phyloP scores from a whole-genome alignment of 2,113 vertebrate genomes.

The Hippopotamus amphibius region DNA sequence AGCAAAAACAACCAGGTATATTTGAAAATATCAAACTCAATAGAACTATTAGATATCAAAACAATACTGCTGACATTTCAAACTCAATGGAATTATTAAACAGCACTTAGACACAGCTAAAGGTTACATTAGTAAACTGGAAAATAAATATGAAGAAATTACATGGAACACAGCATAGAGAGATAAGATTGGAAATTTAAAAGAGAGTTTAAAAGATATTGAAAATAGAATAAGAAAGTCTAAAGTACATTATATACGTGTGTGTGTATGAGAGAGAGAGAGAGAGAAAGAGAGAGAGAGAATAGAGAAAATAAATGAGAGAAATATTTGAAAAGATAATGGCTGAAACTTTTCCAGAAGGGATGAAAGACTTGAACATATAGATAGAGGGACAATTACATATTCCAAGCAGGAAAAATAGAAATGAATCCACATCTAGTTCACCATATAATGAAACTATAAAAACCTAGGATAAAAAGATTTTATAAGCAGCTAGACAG shows the following conservation, averaged over 20 bases:
- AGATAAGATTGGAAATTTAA: not conserved
- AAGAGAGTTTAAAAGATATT: not conserved
- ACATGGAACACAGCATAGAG: not conserved
- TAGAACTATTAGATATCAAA: not conserved
- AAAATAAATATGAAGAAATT: conserved; percentile 26
- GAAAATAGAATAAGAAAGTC: not conserved
- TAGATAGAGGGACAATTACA: not conserved
- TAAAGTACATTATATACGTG: not conserved
- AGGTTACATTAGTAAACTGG: not conserved
- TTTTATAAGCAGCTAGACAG: not conserved
- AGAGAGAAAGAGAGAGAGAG: not conserved
- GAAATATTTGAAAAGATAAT: not conserved
- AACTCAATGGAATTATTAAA: conserved; percentile 29
- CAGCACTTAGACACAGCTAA: not conserved
- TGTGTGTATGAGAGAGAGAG: not conserved
- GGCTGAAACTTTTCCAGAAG: not conserved
- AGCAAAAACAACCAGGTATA: not conserved
- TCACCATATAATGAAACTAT: not conserved
- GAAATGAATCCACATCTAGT: not conserved
- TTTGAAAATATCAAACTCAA: conserved; percentile 1
- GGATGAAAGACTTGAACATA: not conserved
- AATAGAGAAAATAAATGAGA: not conserved
- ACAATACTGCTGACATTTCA: not conserved
- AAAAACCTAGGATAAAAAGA: not conserved
- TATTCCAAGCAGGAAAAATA: not conserved